Conservation (phyloP, 2,797 vertebrate genomes). For the Gouania willdenowi region DNA sequence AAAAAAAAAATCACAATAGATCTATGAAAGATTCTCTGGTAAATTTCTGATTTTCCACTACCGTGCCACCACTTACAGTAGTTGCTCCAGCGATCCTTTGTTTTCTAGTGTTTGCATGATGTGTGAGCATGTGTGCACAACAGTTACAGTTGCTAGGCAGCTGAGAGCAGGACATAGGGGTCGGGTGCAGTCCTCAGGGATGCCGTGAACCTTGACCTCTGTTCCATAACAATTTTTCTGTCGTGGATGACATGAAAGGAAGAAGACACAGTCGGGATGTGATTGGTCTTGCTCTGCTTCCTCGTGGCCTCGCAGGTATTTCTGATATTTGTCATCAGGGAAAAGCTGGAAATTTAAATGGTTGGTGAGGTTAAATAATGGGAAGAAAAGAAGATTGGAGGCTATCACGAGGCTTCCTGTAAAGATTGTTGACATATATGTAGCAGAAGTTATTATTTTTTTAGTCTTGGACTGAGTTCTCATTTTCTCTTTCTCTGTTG, state of each 20-base stretch:
- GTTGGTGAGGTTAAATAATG: conserved; percentile 24
- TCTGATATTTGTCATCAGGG: conserved; percentile 54
- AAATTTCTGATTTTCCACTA: no score
- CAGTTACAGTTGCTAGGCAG: conserved; percentile 26
- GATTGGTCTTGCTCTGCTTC: conserved; percentile 49
- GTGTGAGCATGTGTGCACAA: not conserved
- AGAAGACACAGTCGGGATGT: conserved; percentile 40
- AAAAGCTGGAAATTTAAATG: conserved; percentile 44
- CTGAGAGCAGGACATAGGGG: conserved; percentile 15
- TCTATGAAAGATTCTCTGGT: no score
- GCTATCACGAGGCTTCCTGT: conserved; percentile 44
- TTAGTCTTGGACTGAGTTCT: conserved; percentile 47
- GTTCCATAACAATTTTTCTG: conserved; percentile 50
- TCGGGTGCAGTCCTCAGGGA: conserved; percentile 44
- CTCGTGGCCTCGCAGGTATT: conserved; percentile 50
- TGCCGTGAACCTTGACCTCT: conserved; percentile 48
- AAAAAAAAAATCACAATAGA: no score
- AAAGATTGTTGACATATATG: conserved; percentile 65
- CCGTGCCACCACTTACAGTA: no score
- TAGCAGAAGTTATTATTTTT: conserved; percentile 68
- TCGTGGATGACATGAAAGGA: conserved; percentile 46
- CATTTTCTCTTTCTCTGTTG: conserved; percentile 52
- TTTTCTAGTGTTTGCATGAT: not conserved
- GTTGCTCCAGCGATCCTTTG: no score
- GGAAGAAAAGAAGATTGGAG: conserved; percentile 45